A percentile compares a stretch with the other conserved stretches of the same genome.
Conservation (phyloP, 2,113 vertebrate genomes). For the Bufo gargarizans region DNA sequence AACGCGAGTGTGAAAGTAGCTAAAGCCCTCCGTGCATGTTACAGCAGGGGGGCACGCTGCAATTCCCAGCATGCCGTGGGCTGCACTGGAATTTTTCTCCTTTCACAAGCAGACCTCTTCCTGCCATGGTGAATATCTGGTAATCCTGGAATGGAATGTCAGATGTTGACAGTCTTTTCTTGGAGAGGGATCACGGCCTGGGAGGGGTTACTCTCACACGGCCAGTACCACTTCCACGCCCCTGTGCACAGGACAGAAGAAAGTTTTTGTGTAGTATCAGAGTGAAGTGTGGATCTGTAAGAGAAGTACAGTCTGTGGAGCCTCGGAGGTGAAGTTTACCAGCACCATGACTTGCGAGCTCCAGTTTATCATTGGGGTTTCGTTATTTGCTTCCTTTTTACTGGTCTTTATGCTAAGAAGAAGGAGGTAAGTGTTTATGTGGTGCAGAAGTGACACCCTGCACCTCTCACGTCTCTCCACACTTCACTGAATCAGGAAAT, state of each 20-base stretch:
- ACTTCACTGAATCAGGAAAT: background rate
- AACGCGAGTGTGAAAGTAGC: no score
- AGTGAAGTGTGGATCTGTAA: background rate
- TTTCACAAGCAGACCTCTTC: background rate
- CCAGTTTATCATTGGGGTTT: background rate
- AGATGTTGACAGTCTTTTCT: background rate
- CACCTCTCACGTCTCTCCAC: background rate
- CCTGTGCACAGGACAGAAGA: constrained; percentile 1
- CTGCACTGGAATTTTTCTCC: no score
- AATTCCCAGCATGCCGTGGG: background rate
- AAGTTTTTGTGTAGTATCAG: constrained; percentile 6
- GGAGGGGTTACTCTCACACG: background rate
- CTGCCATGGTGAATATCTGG: background rate
- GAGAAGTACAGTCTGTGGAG: background rate
- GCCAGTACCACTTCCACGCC: constrained; percentile 1
- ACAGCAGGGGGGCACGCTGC: background rate
- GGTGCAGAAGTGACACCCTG: background rate
- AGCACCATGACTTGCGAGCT: constrained; percentile 10
- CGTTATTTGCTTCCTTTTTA: background rate
- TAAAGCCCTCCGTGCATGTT: no score
- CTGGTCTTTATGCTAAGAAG: background rate
- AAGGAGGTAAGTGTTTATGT: constrained; percentile 8
- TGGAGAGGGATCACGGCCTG: background rate
- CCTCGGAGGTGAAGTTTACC: background rate
- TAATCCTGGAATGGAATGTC: background rate